A percentile compares a stretch with the other conserved stretches of the same genome.
Conservation (phyloP, 2,888 invertebrate genomes). For the Pyralis farinalis region DNA sequence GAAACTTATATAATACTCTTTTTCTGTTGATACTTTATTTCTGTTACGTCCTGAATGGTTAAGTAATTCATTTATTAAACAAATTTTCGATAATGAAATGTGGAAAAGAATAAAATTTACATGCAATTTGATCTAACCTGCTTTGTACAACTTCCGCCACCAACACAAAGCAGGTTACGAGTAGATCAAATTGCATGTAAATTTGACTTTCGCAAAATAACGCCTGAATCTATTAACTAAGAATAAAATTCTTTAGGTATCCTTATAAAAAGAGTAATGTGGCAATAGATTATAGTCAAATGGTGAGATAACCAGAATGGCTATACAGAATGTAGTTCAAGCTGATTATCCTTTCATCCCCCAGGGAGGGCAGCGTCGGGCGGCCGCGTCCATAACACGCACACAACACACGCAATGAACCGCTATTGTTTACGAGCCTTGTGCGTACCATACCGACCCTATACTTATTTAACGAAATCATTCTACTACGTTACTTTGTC, state of each 20-base stretch:
- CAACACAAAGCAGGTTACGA: no score
- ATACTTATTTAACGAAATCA: constrained; percentile 9
- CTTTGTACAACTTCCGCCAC: no score
- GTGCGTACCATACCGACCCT: constrained; percentile 5
- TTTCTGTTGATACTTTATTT: no score
- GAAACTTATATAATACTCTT: no score
- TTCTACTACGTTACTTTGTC: constrained; percentile 15
- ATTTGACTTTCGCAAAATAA: no score
- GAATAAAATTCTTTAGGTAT: not conserved
- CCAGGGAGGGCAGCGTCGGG: constrained; percentile 1
- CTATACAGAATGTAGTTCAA: constrained; percentile 9
- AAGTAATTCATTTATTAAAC: no score
- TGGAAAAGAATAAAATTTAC: no score
- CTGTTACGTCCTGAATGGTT: no score
- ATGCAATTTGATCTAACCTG: no score
- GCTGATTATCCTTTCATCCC: constrained; percentile 14
- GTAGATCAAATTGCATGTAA: no score
- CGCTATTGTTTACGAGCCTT: constrained; percentile 13
- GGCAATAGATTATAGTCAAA: not conserved
- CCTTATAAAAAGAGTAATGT: not conserved
- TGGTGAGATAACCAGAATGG: not conserved
- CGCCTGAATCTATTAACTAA: no score
- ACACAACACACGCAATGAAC: constrained; percentile 5
- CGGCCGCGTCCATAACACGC: not conserved
- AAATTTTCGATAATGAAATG: no score